Base-by-base conservation (phyloP, 2,888 invertebrate genomes). In the Diarsia rubi region DNA sequence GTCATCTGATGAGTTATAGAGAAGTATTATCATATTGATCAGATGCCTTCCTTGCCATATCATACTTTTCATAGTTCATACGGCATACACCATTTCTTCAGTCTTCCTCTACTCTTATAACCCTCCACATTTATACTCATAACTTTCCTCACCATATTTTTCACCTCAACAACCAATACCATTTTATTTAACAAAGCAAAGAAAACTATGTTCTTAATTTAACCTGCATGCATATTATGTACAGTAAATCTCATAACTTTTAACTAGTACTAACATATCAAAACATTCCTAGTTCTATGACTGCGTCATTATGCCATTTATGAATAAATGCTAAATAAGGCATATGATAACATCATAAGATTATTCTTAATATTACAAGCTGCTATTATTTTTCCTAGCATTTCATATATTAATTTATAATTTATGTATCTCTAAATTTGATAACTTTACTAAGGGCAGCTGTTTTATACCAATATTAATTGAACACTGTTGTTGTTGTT, bases 281-380 rank as follows among this genome's bases (percentile, higher is more conserved):
- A 72, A 79, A 69, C 37, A 54, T 70, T 73, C 67, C 44, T 79
- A 82, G 76, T 5, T 68, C 70, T 79, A 85, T 78, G 77, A 87
- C 83, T 82, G 86, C 57, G 45, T 79, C 83, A 82, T 86, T 73
- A 80, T 78, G 78, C 80, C 86, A 79, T 83, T 82, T 74, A 80
- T 72, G 70, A 82, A 87, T 86, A 88, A 88, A 87, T 88, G 86
- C 87, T 87, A 82, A 78, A 76, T 87, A 87, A 87, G 87, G 87
- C 87, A 79, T 87, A 81, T 69, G 66, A 83, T 79, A 84, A 78
- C 76, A 86, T 87, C 88, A 86, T 87, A 86, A 88, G 86, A 83
- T 80, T 83, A 87, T 77, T 52, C 79, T 86, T 88, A 87, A 75
- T 31, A 64, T 70, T 86, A 86, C 52, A 83, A 87, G 86, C 84